Percentiles rank a stretch among this genome's conserved stretches.
Conservation (phyloP, 1,140 invertebrate genomes). For the Solen grandis region DNA sequence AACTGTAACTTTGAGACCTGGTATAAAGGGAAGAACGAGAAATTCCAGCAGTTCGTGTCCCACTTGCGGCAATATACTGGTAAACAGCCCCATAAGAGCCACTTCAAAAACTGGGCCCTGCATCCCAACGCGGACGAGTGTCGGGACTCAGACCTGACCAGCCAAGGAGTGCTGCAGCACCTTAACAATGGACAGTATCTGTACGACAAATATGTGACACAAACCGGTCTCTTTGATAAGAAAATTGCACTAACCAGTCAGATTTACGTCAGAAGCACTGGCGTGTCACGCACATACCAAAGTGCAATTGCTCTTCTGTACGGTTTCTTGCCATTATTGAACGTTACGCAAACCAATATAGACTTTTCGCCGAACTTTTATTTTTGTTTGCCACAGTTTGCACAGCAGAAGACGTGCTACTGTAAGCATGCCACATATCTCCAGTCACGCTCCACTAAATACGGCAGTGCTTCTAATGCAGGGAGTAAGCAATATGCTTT, state of each 20-base stretch:
- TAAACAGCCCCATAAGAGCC: conserved; percentile 82
- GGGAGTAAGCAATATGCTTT: conserved; percentile 31
- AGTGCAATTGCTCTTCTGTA: conserved; percentile 91
- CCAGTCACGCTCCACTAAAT: conserved; percentile 58
- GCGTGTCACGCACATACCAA: conserved; percentile 93
- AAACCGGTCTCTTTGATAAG: conserved; percentile 82
- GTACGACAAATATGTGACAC: conserved; percentile 86
- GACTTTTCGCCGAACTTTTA: conserved; percentile 63
- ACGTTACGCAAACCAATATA: conserved; percentile 82
- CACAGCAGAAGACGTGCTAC: conserved; percentile 86
- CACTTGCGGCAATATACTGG: conserved; percentile 50
- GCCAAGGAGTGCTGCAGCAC: conserved; percentile 87
- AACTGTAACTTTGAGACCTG: conserved; percentile 85
- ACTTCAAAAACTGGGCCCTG: conserved; percentile 91
- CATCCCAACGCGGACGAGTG: conserved; percentile 85
- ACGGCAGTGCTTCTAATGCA: conserved; percentile 58
- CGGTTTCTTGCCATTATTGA: conserved; percentile 86
- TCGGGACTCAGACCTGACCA: conserved; percentile 88
- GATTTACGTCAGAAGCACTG: conserved; percentile 89
- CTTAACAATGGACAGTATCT: conserved; percentile 88
- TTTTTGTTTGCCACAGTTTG: conserved; percentile 66
- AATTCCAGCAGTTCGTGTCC: conserved; percentile 57
- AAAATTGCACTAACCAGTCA: conserved; percentile 83
- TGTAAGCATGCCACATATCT: conserved; percentile 81
- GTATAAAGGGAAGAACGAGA: conserved; percentile 66